These are phyloP conservation scores for Enteromius trimaculatus DNA, from an alignment of 2,797 vertebrate genomes.

Conservation along the genomic window DNA sequence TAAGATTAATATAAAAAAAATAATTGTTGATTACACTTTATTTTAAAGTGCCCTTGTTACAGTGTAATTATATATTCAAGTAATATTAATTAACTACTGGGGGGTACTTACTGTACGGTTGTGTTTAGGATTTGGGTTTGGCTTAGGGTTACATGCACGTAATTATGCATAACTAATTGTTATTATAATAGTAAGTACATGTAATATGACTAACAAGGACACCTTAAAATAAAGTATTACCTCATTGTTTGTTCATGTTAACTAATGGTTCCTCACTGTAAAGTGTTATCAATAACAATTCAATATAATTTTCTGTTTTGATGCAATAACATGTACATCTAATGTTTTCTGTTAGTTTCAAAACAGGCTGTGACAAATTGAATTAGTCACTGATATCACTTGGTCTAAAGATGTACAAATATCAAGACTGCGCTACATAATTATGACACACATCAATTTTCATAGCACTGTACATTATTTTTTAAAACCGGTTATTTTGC, in stretches of 20 bases:
- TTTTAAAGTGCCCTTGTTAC: not conserved
- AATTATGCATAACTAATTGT: not conserved
- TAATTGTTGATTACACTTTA: not conserved
- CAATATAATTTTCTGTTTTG: not conserved
- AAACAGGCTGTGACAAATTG: not conserved
- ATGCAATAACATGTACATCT: not conserved
- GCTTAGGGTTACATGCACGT: not conserved
- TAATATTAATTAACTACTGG: not conserved
- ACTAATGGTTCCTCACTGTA: not conserved
- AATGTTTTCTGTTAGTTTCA: not conserved
- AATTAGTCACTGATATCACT: not conserved
- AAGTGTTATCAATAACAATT: not conserved
- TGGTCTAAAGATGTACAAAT: not conserved
- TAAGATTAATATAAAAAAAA: not conserved
- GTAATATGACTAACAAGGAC: not conserved
- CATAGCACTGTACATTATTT: not conserved
- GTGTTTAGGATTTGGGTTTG: not conserved
- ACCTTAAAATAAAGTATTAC: not conserved
- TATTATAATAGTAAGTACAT: not conserved
- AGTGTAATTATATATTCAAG: not conserved
- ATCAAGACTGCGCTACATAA: not conserved
- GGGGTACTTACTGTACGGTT: not conserved
- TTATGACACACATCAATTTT: not conserved
- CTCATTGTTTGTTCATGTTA: not conserved
- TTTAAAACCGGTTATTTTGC: not conserved